Conservation (phyloP, 2,797 vertebrate genomes). For the Selene dorsalis region DNA sequence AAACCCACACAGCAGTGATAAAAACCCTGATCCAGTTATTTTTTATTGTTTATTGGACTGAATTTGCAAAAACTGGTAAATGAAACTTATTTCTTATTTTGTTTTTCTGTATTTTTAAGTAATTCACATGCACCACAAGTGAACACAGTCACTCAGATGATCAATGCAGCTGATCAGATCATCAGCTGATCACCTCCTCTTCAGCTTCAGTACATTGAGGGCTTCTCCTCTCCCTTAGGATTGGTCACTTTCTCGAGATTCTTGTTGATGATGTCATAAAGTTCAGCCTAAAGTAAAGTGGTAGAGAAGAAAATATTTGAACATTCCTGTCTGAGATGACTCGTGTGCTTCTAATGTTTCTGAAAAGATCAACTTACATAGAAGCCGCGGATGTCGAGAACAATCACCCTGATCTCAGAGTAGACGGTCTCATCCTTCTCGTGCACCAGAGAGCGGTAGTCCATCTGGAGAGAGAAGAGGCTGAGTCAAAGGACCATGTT, state of each 20-base stretch:
- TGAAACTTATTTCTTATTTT: not conserved
- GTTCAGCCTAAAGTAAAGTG: conserved; percentile 83
- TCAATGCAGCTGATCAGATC: not conserved
- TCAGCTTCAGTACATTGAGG: conserved; percentile 90
- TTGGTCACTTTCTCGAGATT: conserved; percentile 93
- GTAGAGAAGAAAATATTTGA: not conserved
- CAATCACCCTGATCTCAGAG: conserved; percentile 84
- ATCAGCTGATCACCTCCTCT: not conserved
- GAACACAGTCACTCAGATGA: not conserved
- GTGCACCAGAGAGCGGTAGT: conserved; percentile 90
- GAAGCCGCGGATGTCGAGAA: conserved; percentile 89
- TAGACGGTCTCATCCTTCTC: conserved; percentile 88
- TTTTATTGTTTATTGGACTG: not conserved
- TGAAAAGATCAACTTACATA: conserved; percentile 80
- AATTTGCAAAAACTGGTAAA: not conserved
- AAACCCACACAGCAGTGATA: conserved; percentile 22
- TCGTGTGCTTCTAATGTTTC: rapidly evolving
- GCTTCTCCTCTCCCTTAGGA: conserved; percentile 93
- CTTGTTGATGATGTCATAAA: conserved; percentile 91
- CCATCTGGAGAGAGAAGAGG: conserved; percentile 84
- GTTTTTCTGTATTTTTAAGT: not conserved
- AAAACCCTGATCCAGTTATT: conserved; percentile 19
- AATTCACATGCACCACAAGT: not conserved
- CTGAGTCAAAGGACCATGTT: not conserved
- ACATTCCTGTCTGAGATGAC: rapidly evolving